These are phyloP conservation scores for Bombus pascuorum DNA, from an alignment of 1,140 invertebrate genomes.

Conservation along the genomic window DNA sequence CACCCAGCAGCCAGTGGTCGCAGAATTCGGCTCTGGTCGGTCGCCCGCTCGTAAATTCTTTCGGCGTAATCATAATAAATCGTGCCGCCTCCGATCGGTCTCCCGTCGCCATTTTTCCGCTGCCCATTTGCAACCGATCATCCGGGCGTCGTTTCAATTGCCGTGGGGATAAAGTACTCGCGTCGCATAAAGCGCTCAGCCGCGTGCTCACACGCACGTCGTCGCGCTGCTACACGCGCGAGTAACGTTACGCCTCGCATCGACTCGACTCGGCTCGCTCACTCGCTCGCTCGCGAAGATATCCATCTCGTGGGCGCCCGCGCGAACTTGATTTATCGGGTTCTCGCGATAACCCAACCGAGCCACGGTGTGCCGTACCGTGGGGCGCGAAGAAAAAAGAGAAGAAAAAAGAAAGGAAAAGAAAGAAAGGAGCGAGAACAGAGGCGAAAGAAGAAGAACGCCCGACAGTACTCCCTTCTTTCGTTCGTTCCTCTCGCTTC, in stretches of 20 bases:
- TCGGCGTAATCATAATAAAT: constrained; percentile 50
- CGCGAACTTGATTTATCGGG: constrained; percentile 77
- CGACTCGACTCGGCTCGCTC: constrained; percentile 8
- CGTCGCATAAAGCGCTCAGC: constrained; percentile 48
- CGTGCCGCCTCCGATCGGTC: constrained; percentile 37
- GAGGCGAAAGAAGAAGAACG: constrained; percentile 55
- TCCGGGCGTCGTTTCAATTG: constrained; percentile 50
- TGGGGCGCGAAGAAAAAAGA: constrained; percentile 1
- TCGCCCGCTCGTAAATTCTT: constrained; percentile 43
- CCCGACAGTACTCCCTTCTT: not conserved
- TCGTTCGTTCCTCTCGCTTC: constrained; percentile 17
- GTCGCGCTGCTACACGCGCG: constrained; percentile 36
- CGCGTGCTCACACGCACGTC: constrained; percentile 30
- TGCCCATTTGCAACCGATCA: constrained; percentile 47
- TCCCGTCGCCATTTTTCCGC: constrained; percentile 45
- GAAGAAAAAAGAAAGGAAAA: constrained; percentile 15
- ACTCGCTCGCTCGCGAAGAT: constrained; percentile 58
- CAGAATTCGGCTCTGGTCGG: not conserved
- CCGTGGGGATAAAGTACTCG: constrained; percentile 33
- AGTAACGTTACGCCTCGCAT: constrained; percentile 41
- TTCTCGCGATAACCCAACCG: constrained; percentile 70
- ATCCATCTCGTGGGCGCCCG: constrained; percentile 72
- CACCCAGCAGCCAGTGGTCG: constrained; percentile 32
- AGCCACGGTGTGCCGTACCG: constrained; percentile 34
- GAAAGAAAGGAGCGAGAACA: constrained; percentile 47